Evolutionary conservation across 1,140 invertebrate species (phyloP), one percentile per base, ranked within the genome.

Genomic region (Caenorhabditis inopinata): DNA sequence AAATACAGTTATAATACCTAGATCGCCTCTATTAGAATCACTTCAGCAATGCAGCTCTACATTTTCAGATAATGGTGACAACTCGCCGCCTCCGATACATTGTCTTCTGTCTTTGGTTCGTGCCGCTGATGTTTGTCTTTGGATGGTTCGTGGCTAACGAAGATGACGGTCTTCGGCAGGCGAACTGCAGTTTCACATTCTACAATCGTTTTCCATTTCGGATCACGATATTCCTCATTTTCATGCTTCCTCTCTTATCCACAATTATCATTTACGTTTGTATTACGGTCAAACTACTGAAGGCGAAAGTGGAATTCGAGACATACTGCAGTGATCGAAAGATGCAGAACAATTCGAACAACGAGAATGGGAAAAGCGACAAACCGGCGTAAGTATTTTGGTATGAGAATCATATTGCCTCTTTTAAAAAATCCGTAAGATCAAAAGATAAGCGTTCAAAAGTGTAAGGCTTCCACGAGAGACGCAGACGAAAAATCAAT

Each of bases 171-270:
- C 68, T 79, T 0, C 25, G 78, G 6, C 78, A 79, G 11, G 35
- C 53, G 18, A 47, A 42, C 18, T 86, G 85, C 48, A 45, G 23
- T 12, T 74, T 82, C n/a, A 62, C 23, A 23, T 86, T 86, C 84
- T 86, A 86, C 82, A 81, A 78, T 49, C 74, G 84, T 46, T 78
- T 86, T 16, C 85, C 85, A 2, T 86, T 86, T 77, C 85, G 85
- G 38, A 49, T 86, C 46, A 85, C 81, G 14, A 85, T 86, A 16
- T 86, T 86, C 82, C 51, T 85, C 2, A 76, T 75, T 14, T 86
- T 86, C 74, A 82, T 86, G 42, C 53, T 84, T 18, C 85, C 85
- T 27, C 62, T 85, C 9, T 25, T 85, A 5, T 82, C 75, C 14
- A 86, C 85, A 32, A 78, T 85, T 18, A 49, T 78, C 35, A 78